Evolutionary conservation across 2,888 invertebrate species (phyloP).

Genomic region (Watsonalla binaria): DNA sequence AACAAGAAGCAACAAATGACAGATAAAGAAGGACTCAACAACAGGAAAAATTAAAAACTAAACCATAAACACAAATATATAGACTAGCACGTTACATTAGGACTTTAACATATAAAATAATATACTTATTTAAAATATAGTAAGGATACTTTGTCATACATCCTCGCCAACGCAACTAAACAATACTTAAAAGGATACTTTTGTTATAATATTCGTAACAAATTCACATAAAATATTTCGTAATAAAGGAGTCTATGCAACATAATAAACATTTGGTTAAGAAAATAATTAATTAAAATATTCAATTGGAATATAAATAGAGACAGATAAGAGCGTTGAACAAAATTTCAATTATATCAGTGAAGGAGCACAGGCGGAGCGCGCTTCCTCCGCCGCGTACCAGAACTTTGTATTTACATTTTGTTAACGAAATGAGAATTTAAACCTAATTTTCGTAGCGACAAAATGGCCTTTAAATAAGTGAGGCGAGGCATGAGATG

Average conservation of each 20-base stretch:
- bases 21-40: too few species aligned
- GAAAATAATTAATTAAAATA: constrained; percentile 50
- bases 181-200: too few species aligned
- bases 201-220: too few species aligned
- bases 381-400: constrained; percentile 40
- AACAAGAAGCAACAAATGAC: too few species aligned
- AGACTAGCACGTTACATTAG: too few species aligned
- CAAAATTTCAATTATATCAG: constrained; percentile 68
- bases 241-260: neutral
- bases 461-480: constrained; percentile 56
- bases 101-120: too few species aligned
- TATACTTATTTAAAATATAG: too few species aligned
- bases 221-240: neutral
- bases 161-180: too few species aligned
- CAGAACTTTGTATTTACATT: constrained; percentile 66
- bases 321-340: constrained; percentile 49
- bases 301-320: constrained; percentile 45
- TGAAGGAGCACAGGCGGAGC: constrained; percentile 37
- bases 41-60: too few species aligned
- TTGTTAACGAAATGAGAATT: constrained; percentile 70
- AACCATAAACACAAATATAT: too few species aligned
- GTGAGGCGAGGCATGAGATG: constrained; percentile 33
- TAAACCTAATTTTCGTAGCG: constrained; percentile 64
- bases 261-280: constrained; percentile 8
- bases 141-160: too few species aligned